Base-by-base conservation (phyloP, 30 jellyfish, hydroid and myxozoan genomes). In the Hydractinia symbiolongicarpus region DNA sequence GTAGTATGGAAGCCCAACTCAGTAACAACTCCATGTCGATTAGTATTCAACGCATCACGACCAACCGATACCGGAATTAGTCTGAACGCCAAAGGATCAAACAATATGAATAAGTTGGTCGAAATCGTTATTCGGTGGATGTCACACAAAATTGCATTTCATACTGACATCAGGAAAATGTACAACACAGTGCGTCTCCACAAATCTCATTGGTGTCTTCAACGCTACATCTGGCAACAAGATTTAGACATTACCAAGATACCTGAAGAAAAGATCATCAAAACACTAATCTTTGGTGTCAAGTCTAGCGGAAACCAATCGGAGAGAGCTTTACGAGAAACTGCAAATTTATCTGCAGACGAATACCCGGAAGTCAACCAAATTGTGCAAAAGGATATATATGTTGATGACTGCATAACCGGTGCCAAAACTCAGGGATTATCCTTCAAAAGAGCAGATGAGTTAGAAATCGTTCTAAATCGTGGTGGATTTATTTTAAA, bases 41-140 rank as follows among this genome's bases (percentile, higher is more conserved):
- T 60, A 13, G 82, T 73, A 9, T 73, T 10, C 9, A 76, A 73
- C 19, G 82, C 82, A 9, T 30, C 82, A 73, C 66, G 51, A 15
- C 11, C 14, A 7, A 52, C 82, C 8, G 17, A 60, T 16, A 60
- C 16, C 17, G 2, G 70, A 13, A 13, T 60, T 16, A 60, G 70
- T 60, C 70, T 2, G 15, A 60, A 60, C 70, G 70, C 70, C 16
- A 14, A 60, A 16, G 17, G 70, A 60, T 13, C 16, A 60, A 60
- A 60, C 11, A 14, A 73, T 73, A 50, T 9, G 82, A 50, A 77
- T 61, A 77, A 77, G 56, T 57, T 77, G 50, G 74, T 19, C 53
- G 85, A 77, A 11, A 77, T 77, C 20, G 51, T 77, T 21, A 77
- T 77, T 14, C 81, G 85, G 11, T 77, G 85, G 85, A 11, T 44